Percentiles rank a stretch among this genome's conserved stretches.
These are phyloP conservation scores for Triplophysa yarkandensis DNA, from an alignment of 2,797 vertebrate species.

Conservation along the genomic window DNA sequence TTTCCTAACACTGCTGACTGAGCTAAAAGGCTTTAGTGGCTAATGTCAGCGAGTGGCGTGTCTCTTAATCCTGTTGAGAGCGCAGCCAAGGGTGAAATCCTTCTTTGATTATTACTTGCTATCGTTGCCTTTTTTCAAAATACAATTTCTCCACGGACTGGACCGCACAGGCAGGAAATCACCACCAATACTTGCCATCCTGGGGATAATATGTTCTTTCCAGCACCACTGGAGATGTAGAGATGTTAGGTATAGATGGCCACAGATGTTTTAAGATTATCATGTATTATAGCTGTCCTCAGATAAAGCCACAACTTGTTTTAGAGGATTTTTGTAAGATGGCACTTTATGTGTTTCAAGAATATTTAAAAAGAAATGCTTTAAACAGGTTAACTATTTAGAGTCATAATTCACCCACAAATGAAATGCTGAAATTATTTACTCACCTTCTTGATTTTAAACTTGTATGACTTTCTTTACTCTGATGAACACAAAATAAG, in stretches of 20 bases:
- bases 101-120: slow-evolving; percentile 64
- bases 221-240: slow-evolving; percentile 11
- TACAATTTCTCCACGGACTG: slow-evolving; percentile 52
- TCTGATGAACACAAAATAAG: no score
- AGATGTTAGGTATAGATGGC: background rate
- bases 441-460: no score
- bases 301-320: background rate
- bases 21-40: slow-evolving; percentile 65
- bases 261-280: slow-evolving; percentile 5
- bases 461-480: no score
- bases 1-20: slow-evolving; percentile 31
- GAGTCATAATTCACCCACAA: no score
- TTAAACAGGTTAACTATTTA: no score
- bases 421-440: no score
- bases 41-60: slow-evolving; percentile 69
- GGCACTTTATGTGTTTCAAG: no score
- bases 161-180: slow-evolving; percentile 38
- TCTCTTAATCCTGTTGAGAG: slow-evolving; percentile 73
- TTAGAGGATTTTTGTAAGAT: no score
- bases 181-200: slow-evolving; percentile 19
- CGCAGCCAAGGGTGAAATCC: slow-evolving; percentile 70
- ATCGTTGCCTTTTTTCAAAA: slow-evolving; percentile 57
- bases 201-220: slow-evolving; percentile 7
- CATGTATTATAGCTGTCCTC: background rate
- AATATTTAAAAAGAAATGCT: no score